Percentiles rank a stretch among this genome's conserved stretches.
phyloP scores from a whole-genome alignment of 92 coral and sea anemone genomes.

The Actinostola sp. region DNA sequence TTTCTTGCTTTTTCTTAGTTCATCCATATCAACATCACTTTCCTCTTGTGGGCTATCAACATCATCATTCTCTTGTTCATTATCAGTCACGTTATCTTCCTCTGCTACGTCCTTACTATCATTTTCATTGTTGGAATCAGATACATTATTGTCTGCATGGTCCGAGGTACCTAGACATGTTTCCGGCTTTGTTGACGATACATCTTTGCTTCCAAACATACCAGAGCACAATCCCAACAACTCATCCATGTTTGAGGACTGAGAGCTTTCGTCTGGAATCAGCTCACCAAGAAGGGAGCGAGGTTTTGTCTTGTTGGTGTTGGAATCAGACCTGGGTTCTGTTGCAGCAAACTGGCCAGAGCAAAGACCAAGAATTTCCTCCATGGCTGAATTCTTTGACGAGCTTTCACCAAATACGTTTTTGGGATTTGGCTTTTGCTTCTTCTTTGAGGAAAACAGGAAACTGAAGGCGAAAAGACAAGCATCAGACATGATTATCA shows the following conservation, averaged over 20 bases:
- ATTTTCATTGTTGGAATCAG: constrained; percentile 9
- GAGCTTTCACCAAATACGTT: constrained; percentile 32
- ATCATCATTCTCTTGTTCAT: constrained; percentile 25
- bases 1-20: constrained; percentile 57
- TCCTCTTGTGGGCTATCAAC: constrained; percentile 52
- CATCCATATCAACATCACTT: constrained; percentile 56
- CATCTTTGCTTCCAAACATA: constrained; percentile 34
- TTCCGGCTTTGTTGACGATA: neutral
- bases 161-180: neutral
- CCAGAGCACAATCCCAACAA: constrained; percentile 81
- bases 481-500: neutral
- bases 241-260: constrained; percentile 60
- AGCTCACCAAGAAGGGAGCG: constrained; percentile 9
- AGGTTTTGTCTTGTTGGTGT: neutral
- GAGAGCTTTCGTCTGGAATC: constrained; percentile 17
- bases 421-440: constrained; percentile 51
- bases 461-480: constrained; percentile 40
- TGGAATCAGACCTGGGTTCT: constrained; percentile 17
- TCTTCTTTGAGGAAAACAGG: constrained; percentile 69
- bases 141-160: neutral
- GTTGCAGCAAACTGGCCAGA: constrained; percentile 81
- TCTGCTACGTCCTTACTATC: constrained; percentile 1
- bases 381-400: constrained; percentile 48
- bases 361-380: constrained; percentile 88
- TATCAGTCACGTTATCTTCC: constrained; percentile 6